phyloP scores from a whole-genome alignment of 1,140 invertebrate species.

The Eurosta solidaginis region DNA sequence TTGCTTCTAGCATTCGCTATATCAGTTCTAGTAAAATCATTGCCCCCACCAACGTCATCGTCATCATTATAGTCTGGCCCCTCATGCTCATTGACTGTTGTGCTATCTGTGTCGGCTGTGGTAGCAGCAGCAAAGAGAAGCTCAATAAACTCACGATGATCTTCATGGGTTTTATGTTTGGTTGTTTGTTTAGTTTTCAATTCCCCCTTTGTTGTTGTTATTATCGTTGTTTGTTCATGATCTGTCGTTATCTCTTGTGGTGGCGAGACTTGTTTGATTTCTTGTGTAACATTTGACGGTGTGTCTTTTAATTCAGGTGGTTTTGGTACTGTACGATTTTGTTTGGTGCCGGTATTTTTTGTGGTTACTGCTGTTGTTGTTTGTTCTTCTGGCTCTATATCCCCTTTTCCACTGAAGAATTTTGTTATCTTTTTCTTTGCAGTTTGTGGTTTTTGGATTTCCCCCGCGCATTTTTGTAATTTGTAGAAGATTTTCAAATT shows the following conservation, averaged over 20 bases:
- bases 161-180: not conserved
- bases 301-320: slow-evolving; percentile 10
- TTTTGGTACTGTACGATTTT: slow-evolving; percentile 28
- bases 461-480: not conserved
- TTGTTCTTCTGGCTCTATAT: not conserved
- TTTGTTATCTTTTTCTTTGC: slow-evolving; percentile 7
- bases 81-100: not conserved
- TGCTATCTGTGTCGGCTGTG: not conserved
- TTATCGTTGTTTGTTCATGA: not conserved
- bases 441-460: not conserved
- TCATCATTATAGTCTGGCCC: slow-evolving; percentile 3
- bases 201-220: not conserved
- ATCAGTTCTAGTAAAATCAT: not conserved
- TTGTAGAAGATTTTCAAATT: not conserved
- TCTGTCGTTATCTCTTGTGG: not conserved
- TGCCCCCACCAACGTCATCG: not conserved
- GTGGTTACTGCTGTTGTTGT: not conserved
- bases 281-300: not conserved
- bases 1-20: not conserved
- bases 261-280: not conserved
- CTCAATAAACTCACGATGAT: slow-evolving; percentile 31
- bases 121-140: not conserved
- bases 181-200: not conserved
- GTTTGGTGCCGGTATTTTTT: not conserved
- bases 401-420: slow-evolving; percentile 17